phyloP scores from a whole-genome alignment of 2,113 vertebrate species.

The Mastomys natalensis region DNA sequence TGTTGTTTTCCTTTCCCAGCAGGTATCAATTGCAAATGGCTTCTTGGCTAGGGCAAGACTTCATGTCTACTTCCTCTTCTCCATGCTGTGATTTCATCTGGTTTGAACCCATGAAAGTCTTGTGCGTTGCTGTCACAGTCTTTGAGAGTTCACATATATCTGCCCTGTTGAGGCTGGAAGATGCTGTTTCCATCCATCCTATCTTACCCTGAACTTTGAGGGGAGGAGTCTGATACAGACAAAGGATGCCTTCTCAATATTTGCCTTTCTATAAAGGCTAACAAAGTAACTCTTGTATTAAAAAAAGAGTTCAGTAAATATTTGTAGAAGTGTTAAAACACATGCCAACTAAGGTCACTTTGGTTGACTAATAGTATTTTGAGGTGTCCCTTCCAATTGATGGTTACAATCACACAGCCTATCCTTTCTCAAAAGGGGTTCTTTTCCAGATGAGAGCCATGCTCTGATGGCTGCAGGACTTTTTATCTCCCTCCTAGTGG shows the following conservation, averaged over 20 bases:
- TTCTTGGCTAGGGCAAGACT: not conserved
- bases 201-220: not conserved
- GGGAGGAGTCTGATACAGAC: not conserved
- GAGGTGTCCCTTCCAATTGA: not conserved
- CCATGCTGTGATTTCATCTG: not conserved
- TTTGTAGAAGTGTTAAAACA: slow-evolving; percentile 47
- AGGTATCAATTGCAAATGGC: not conserved
- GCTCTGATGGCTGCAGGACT: not conserved
- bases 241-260: not conserved
- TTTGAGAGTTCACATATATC: not conserved
- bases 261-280: not conserved
- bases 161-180: not conserved
- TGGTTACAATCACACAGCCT: not conserved
- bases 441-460: slow-evolving; percentile 31
- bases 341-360: not conserved
- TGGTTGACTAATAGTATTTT: not conserved
- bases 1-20: not conserved
- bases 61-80: not conserved
- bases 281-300: not conserved
- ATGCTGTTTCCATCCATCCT: not conserved
- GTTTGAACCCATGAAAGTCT: not conserved
- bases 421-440: not conserved
- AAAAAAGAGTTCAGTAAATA: slow-evolving; percentile 39
- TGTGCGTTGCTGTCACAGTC: not conserved
- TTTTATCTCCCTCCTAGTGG: not conserved